phyloP scores from a whole-genome alignment of 2,797 vertebrate genomes.

The Linurgus olivaceus region DNA sequence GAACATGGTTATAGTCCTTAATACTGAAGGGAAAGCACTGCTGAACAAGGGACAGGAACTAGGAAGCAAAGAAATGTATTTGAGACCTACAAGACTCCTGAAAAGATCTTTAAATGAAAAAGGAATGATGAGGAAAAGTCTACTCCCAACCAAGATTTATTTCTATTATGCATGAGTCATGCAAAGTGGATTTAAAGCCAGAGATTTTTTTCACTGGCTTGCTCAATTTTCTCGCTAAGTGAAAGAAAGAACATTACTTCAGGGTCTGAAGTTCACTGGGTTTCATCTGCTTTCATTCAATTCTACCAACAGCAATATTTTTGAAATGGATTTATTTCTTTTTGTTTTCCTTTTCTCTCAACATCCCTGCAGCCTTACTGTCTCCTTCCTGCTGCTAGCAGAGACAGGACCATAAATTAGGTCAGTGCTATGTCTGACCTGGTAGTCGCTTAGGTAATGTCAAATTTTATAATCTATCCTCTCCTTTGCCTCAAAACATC shows the following conservation, averaged over 20 bases:
- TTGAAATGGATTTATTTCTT: background rate
- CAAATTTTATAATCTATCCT: background rate
- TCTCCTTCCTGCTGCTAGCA: background rate
- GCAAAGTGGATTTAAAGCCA: background rate
- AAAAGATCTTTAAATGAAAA: background rate
- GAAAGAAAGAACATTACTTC: background rate
- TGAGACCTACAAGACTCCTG: background rate
- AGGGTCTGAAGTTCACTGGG: constrained; percentile 14
- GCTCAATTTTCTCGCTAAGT: background rate
- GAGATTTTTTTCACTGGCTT: background rate
- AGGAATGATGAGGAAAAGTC: background rate
- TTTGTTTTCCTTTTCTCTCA: constrained; percentile 6
- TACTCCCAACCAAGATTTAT: background rate
- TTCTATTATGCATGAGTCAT: background rate
- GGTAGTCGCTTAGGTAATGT: background rate
- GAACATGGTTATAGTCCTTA: background rate
- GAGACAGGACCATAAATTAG: constrained; percentile 2
- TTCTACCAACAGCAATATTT: background rate
- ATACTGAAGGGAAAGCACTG: background rate
- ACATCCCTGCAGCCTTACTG: background rate
- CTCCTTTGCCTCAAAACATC: background rate
- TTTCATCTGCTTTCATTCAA: constrained; percentile 27
- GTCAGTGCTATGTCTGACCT: background rate
- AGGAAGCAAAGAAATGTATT: background rate
- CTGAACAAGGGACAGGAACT: background rate